Conservation (phyloP, 2,113 vertebrate genomes). For the Tonatia bakeri region DNA sequence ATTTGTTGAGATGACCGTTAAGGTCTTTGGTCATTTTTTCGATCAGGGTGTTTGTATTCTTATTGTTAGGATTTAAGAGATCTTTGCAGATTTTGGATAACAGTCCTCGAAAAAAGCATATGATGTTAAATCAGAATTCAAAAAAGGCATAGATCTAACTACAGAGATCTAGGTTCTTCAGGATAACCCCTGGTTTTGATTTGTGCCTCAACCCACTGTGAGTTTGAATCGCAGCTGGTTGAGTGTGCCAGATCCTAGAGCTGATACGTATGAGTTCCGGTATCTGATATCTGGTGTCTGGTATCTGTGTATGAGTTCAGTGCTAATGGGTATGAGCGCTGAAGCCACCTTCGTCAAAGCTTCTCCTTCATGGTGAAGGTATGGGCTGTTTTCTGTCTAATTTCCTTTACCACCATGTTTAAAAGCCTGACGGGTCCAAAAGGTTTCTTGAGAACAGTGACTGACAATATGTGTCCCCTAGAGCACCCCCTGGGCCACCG, state of each 20-base stretch:
- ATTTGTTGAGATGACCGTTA: background rate
- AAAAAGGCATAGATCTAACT: background rate
- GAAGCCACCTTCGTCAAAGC: background rate
- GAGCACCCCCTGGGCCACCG: rapidly evolving
- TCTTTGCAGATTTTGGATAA: background rate
- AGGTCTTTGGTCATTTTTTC: background rate
- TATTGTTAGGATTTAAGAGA: background rate
- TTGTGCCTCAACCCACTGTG: background rate
- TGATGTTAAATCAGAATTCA: background rate
- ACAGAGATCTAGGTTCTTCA: background rate
- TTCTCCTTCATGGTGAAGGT: background rate
- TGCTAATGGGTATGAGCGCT: background rate
- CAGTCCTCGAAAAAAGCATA: background rate
- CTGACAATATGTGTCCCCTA: background rate
- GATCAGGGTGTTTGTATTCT: background rate
- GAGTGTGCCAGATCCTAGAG: background rate
- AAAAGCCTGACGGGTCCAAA: background rate
- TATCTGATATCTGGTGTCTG: too few relatives aligned
- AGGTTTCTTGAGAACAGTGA: background rate
- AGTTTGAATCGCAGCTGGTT: background rate
- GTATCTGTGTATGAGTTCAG: too few relatives aligned
- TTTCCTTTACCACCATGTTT: background rate
- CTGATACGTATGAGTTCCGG: too few relatives aligned
- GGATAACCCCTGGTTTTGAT: background rate
- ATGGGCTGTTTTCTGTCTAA: background rate